These are phyloP conservation scores for Scortum barcoo DNA, from an alignment of 2,113 vertebrate species.

Conservation along the genomic window DNA sequence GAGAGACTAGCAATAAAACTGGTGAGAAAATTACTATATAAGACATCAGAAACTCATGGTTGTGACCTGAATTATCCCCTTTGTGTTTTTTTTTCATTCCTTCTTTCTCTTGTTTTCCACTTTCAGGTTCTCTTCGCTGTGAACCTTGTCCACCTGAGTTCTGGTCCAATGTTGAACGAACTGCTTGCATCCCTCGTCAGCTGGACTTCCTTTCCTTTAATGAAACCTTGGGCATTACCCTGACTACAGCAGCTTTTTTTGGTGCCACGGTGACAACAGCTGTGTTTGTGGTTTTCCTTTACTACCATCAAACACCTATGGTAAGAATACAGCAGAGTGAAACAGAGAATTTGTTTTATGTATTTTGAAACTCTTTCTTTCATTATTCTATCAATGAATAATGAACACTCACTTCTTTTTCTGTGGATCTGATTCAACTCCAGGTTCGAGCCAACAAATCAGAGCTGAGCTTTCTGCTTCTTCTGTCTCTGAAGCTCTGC, in stretches of 20 bases:
- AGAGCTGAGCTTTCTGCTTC: conserved; percentile 83
- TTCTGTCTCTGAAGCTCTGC: conserved; percentile 82
- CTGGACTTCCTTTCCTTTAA: conserved; percentile 81
- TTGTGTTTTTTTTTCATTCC: not conserved
- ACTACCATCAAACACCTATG: conserved; percentile 76
- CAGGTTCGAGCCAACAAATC: conserved; percentile 84
- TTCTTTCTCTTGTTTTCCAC: not conserved
- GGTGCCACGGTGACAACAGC: conserved; percentile 75
- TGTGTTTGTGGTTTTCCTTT: conserved; percentile 78
- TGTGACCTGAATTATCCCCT: not conserved
- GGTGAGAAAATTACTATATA: conserved; percentile 53
- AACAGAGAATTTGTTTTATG: not conserved
- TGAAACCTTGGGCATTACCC: conserved; percentile 80
- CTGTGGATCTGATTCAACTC: not conserved
- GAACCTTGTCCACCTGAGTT: conserved; percentile 77
- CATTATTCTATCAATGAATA: not conserved
- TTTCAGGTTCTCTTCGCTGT: conserved; percentile 77
- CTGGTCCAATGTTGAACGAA: conserved; percentile 79
- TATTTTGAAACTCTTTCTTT: not conserved
- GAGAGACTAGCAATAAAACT: conserved; percentile 82
- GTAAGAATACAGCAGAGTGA: conserved; percentile 18
- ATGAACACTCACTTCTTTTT: not conserved
- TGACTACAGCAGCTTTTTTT: conserved; percentile 75
- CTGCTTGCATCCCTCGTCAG: conserved; percentile 76
- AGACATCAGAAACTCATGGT: not conserved